Base-by-base conservation (phyloP, 2,797 vertebrate genomes). In the Phrynocephalus forsythii region DNA sequence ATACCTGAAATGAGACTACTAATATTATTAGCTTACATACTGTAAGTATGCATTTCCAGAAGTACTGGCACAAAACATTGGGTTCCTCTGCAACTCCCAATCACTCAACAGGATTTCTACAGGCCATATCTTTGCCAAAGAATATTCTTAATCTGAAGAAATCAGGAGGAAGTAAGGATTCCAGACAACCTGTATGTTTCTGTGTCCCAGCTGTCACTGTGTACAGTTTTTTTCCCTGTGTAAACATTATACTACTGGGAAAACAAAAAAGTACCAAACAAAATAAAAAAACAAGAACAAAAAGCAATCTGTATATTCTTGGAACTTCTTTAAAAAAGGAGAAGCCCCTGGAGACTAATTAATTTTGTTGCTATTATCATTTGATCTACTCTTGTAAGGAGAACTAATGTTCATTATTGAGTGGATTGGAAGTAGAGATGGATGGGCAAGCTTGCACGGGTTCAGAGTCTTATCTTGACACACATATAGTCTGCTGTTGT, bases 301-400 rank as follows among this genome's bases (percentile, higher is more conserved):
- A 76, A 48, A 92, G 83, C 92, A 79, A 90, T 86, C 56, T 73
- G 90, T 79, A 91, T 56, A 88, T 92, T 92, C 75, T 93, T 83
- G 50, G 16, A 69, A 79, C 66, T 60, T 77, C 33, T 87, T 89
- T 91, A 28, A n/a, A 8, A 94, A 92, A 91, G 83, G 91, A 90
- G 92, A 86, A 86, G 91, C 78, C 94, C 86, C 94, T 86, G 91
- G 94, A 93, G 94, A 94, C 93, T 94, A 93, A 94, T 95, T 95
- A 95, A 91, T 91, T 94, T 91, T 91, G 84, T 72, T 91, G 84
- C 93, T 93, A 81, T 94, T 93, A 94, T 87, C 90, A 90, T 93
- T 93, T 93, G 85, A 92, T 89, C 89, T 91, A 68, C 87, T 84
- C 90, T 77, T 18, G 85, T 88, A 90, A 28, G 60, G 85, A 79